Evolutionary conservation across 2,888 invertebrate genomes (phyloP).

Genomic region (Carterocephalus palaemon): DNA sequence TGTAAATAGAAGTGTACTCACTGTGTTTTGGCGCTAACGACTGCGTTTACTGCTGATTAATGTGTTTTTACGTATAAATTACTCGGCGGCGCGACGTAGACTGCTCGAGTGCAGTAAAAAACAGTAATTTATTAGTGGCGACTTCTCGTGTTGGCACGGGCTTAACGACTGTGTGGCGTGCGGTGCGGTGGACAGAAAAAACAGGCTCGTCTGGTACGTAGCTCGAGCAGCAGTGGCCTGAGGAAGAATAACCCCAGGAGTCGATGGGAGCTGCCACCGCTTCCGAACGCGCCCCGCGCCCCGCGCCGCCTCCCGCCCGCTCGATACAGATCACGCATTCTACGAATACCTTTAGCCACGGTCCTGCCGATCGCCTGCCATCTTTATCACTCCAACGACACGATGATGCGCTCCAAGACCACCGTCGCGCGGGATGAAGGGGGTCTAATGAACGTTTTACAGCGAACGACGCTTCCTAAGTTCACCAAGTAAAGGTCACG

Average conservation of each 20-base stretch:
- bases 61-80: constrained; percentile 77
- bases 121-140: constrained; percentile 81
- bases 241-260: constrained; percentile 80
- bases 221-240: constrained; percentile 79
- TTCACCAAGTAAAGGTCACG: constrained; percentile 77
- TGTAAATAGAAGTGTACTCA: constrained; percentile 67
- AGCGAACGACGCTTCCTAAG: constrained; percentile 76
- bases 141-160: constrained; percentile 82
- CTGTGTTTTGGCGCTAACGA: constrained; percentile 70
- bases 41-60: constrained; percentile 71
- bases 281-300: constrained; percentile 74
- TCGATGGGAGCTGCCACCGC: constrained; percentile 79
- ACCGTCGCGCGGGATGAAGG: constrained; percentile 62
- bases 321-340: constrained; percentile 80
- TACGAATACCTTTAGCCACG: constrained; percentile 76
- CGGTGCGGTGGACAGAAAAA: constrained; percentile 81
- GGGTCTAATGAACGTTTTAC: constrained; percentile 74
- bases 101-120: constrained; percentile 77
- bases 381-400: constrained; percentile 68
- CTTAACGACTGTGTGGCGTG: constrained; percentile 80
- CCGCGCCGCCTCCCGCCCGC: constrained; percentile 59
- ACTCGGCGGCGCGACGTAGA: constrained; percentile 75
- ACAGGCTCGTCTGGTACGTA: constrained; percentile 78
- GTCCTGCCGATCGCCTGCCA: constrained; percentile 62
- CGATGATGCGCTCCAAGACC: constrained; percentile 57